Conservation (phyloP, 2,113 vertebrate genomes). For the Manacus vitellinus region DNA sequence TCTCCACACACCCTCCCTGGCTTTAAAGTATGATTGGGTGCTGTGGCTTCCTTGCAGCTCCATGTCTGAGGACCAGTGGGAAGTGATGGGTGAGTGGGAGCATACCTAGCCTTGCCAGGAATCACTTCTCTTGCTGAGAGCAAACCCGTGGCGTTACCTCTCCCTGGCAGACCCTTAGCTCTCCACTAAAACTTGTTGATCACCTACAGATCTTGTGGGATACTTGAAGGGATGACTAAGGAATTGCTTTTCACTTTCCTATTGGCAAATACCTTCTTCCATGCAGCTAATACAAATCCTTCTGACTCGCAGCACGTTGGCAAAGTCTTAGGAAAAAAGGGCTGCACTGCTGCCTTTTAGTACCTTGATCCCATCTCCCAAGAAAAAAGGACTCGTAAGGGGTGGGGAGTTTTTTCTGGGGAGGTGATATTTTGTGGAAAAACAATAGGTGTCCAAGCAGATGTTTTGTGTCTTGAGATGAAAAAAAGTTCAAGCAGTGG, state of each 20-base stretch:
- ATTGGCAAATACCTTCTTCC: neutral
- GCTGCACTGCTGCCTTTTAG: neutral
- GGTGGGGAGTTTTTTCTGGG: neutral
- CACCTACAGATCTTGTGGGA: neutral
- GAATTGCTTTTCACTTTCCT: neutral
- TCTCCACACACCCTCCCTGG: neutral
- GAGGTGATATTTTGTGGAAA: neutral
- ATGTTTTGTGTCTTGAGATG: neutral
- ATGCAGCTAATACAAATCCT: neutral
- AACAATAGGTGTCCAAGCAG: neutral
- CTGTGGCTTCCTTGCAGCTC: neutral
- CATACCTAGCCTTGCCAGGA: neutral
- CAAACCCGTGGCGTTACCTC: neutral
- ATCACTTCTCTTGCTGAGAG: fast-evolving
- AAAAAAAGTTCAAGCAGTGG: neutral
- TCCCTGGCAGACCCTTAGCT: neutral
- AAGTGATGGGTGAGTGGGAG: neutral
- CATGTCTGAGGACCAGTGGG: neutral
- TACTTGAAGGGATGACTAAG: neutral
- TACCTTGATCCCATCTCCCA: neutral
- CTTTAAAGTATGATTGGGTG: neutral
- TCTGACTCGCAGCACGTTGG: fast-evolving
- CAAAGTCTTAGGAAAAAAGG: neutral
- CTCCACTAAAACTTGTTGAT: fast-evolving
- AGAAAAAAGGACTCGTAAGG: neutral